These are phyloP conservation scores for Hydropsyche betteni DNA, from an alignment of 2,888 invertebrate genomes.

Conservation along the genomic window DNA sequence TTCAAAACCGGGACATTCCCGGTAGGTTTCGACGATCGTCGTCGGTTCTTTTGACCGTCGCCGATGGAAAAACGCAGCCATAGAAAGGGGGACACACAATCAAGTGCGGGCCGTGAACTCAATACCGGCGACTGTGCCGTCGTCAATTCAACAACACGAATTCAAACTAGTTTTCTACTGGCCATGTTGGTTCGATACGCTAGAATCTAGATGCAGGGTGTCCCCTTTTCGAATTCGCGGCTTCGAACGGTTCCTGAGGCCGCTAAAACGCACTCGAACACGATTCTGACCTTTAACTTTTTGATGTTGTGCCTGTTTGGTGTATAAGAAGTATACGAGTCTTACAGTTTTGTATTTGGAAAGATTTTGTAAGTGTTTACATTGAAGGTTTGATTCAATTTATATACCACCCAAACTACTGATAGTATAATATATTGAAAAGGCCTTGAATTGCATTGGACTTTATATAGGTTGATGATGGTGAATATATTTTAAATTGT, in stretches of 20 bases:
- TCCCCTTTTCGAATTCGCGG: conserved; percentile 22
- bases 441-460: too few species aligned
- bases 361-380: too few species aligned
- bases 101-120: conserved; percentile 46
- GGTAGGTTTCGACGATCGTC: too few species aligned
- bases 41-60: conserved; percentile 24
- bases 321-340: too few species aligned
- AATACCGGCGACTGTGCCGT: conserved; percentile 26
- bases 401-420: too few species aligned
- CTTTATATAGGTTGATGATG: too few species aligned
- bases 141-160: conserved; percentile 23
- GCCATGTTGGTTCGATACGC: conserved; percentile 21
- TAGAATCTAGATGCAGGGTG: neutral
- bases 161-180: conserved; percentile 37
- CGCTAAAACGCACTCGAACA: neutral
- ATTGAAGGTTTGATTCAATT: too few species aligned
- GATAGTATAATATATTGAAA: too few species aligned
- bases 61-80: conserved; percentile 38
- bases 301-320: neutral
- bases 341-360: too few species aligned
- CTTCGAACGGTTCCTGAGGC: neutral
- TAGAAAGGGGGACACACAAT: conserved; percentile 45
- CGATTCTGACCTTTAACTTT: conserved; percentile 7
- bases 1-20: too few species aligned
- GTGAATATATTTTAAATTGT: too few species aligned